Evolutionary conservation across 2,113 vertebrate genomes (phyloP).

Genomic region (Eptatretus burgeri): DNA sequence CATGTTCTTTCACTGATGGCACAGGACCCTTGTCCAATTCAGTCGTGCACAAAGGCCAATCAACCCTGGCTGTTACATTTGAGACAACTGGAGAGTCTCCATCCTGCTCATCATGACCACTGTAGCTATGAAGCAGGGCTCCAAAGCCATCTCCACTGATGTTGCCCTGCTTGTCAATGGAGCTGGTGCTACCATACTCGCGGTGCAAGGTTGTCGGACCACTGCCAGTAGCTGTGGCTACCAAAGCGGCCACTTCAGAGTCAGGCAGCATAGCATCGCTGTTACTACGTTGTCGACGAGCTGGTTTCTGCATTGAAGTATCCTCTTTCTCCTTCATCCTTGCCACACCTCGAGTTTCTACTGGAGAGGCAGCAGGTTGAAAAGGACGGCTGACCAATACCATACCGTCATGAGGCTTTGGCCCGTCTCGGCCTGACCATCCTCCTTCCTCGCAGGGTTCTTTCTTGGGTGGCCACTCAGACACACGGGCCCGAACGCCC

Average conservation of each 20-base stretch:
- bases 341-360: not conserved
- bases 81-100: slow-evolving; percentile 33
- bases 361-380: not conserved
- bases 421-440: not conserved
- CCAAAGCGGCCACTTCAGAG: slow-evolving; percentile 61
- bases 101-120: slow-evolving; percentile 41
- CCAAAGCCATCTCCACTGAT: slow-evolving; percentile 44
- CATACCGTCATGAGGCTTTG: not conserved
- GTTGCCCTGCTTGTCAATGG: slow-evolving; percentile 68
- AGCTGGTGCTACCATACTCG: slow-evolving; percentile 91
- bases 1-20: slow-evolving; percentile 57
- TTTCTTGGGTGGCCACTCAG: slow-evolving; percentile 75
- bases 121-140: slow-evolving; percentile 54
- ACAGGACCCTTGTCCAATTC: slow-evolving; percentile 36
- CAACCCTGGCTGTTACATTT: slow-evolving; percentile 23
- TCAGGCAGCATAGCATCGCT: slow-evolving; percentile 76
- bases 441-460: slow-evolving; percentile 32
- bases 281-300: slow-evolving; percentile 53
- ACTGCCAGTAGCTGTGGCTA: slow-evolving; percentile 36
- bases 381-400: not conserved
- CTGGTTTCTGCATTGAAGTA: not conserved
- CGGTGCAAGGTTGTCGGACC: slow-evolving; percentile 42
- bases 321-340: not conserved
- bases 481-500: slow-evolving; percentile 72
- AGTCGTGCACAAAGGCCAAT: slow-evolving; percentile 45